Evolutionary conservation across 2,113 vertebrate genomes (phyloP).

Genomic region (Rissa tridactyla): DNA sequence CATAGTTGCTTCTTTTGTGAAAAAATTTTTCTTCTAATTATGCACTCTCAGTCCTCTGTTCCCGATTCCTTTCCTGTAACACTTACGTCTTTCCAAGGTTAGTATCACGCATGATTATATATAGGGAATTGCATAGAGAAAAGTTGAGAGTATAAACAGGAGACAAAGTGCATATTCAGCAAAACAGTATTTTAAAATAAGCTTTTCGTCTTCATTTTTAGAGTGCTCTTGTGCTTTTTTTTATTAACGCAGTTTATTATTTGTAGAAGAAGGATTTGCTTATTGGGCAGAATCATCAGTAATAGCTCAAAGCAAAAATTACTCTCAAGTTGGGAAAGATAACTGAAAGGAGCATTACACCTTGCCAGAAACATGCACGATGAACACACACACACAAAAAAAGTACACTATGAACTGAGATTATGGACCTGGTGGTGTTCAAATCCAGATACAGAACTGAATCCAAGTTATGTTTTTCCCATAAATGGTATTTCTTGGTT

Average conservation of each 20-base stretch:
- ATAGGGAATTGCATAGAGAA: background rate
- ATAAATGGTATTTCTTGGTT: background rate
- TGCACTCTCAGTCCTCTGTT: background rate
- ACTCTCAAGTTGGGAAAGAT: background rate
- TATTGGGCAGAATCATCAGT: background rate
- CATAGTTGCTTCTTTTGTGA: background rate
- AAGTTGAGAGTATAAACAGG: background rate
- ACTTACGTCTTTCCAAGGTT: background rate
- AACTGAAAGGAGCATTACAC: background rate
- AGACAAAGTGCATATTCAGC: background rate
- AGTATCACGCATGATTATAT: background rate
- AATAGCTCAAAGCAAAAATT: background rate
- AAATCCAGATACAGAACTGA: background rate
- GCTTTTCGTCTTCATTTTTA: background rate
- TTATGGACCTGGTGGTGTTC: background rate
- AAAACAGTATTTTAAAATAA: background rate
- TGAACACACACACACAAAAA: background rate
- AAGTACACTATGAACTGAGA: background rate
- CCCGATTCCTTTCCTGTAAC: background rate
- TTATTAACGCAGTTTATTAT: background rate
- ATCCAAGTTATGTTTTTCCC: background rate
- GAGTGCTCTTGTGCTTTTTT: background rate
- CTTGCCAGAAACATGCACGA: background rate
- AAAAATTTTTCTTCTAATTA: background rate
- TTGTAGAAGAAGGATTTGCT: background rate